A percentile compares a stretch with the other conserved stretches of the same genome.
Conservation (phyloP, 2,888 invertebrate genomes). For the Hymenopus coronatus region DNA sequence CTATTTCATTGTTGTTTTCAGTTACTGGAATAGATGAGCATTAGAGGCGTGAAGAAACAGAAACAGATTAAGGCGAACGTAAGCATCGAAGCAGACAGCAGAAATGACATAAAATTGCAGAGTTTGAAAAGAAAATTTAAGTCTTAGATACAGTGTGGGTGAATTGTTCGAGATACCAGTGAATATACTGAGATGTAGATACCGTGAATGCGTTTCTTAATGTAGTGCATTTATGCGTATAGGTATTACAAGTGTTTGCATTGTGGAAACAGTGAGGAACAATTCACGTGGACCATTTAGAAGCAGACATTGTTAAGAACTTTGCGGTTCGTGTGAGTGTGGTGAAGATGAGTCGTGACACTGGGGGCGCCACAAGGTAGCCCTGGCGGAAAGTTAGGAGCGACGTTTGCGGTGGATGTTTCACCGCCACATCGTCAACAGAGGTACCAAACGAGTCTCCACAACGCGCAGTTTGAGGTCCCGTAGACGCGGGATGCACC, state of each 20-base stretch:
- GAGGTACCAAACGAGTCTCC: neutral
- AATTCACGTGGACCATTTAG: neutral
- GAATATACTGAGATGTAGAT: neutral
- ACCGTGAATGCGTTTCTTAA: neutral
- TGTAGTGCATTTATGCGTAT: neutral
- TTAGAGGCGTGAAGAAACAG: neutral
- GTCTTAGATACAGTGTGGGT: neutral
- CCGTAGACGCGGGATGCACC: conserved; percentile 24
- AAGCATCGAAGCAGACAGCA: neutral
- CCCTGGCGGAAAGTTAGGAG: neutral
- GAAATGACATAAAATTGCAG: neutral
- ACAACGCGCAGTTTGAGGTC: neutral
- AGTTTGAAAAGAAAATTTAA: neutral
- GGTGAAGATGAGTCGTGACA: neutral
- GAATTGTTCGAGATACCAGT: neutral
- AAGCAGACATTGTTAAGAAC: neutral
- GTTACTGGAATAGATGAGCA: neutral
- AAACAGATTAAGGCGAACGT: neutral
- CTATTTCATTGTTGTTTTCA: neutral
- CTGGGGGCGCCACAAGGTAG: neutral
- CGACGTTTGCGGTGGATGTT: neutral
- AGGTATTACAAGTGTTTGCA: neutral
- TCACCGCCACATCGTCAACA: neutral
- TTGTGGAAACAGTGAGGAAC: neutral
- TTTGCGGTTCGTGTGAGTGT: neutral